A percentile compares a stretch with the other conserved stretches of the same genome.
Evolutionary conservation across 2,113 vertebrate species (phyloP).

Genomic region (Tachycineta bicolor): DNA sequence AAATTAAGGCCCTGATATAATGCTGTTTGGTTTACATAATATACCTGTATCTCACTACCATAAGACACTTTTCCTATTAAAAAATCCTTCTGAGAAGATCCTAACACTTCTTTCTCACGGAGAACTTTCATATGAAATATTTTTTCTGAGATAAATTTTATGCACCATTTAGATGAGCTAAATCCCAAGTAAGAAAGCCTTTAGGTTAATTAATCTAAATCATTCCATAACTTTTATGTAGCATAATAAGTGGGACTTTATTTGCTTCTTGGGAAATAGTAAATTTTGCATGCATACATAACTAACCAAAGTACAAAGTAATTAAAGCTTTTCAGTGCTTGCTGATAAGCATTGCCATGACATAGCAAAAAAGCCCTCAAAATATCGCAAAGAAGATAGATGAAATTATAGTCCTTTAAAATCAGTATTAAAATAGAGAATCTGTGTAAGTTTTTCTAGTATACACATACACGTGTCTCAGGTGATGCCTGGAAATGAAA

Average conservation of each 20-base stretch:
- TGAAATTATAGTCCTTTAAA: slow-evolving; percentile 69
- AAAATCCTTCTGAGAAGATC: neutral
- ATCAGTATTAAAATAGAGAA: slow-evolving; percentile 54
- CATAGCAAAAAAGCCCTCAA: slow-evolving; percentile 75
- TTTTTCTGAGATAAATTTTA: slow-evolving; percentile 66
- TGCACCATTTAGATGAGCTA: slow-evolving; percentile 46
- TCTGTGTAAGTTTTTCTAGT: slow-evolving; percentile 10
- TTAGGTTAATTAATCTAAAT: slow-evolving; percentile 76
- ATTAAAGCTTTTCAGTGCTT: slow-evolving; percentile 77
- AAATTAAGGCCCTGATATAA: neutral
- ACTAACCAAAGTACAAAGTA: slow-evolving; percentile 73
- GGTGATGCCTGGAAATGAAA: neutral
- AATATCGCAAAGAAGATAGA: slow-evolving; percentile 61
- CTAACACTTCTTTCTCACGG: neutral
- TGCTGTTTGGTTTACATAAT: neutral
- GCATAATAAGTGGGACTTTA: slow-evolving; percentile 74
- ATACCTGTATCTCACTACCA: neutral
- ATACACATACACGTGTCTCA: neutral
- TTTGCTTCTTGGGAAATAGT: slow-evolving; percentile 73
- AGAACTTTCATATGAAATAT: slow-evolving; percentile 9
- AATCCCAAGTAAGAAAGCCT: slow-evolving; percentile 47
- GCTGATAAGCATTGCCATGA: slow-evolving; percentile 74
- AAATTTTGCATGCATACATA: slow-evolving; percentile 72
- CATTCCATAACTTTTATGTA: slow-evolving; percentile 73
- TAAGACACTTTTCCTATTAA: neutral